Evolutionary conservation across 2,888 invertebrate genomes (phyloP), one percentile per base, ranked within the genome.

Genomic region (Catocala nupta): DNA sequence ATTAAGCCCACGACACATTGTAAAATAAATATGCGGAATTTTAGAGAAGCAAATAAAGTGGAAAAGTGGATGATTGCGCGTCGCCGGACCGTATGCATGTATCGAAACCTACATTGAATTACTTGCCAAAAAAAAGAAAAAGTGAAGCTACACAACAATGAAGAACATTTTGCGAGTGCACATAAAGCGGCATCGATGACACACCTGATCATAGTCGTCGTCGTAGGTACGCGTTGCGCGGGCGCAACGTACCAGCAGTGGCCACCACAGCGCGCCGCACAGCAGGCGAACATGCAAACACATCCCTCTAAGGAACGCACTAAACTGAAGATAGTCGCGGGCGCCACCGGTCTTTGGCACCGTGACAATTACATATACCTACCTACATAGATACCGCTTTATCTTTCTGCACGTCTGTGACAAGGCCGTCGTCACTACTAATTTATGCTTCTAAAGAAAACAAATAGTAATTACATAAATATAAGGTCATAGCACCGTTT

Each of bases 171-270:
- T 85, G 83, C 75, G 70, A 77, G 89, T 89, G 90, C 85, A 86
- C 82, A 88, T 77, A 73, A 91, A 89, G 89, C 89, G 79, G 82
- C 85, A 75, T 81, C 85, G 80, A 80, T 81, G 88, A 91, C 92
- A 88, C 86, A 94, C 94, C 94, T 94, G 93, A 74, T 94, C 92
- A 82, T 94, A 93, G 90, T 87, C 92, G 91, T 93, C 93, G 90
- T 93, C 89, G 88, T 87, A 90, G 87, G 78, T 77, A 78, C 86
- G 87, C 59, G 88, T 81, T 76, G 91, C 91, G 85, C 91, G 91
- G 73, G 89, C 90, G 86, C 89, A 91, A 73, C 94, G 88, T 77
- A 88, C 81, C 90, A 93, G 87, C 90, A 93, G 81, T 77, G 93
- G 93, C 94, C 94, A 93, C 90, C 94, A 93, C 74, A 94, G 91